Base-by-base conservation (phyloP, 2,888 invertebrate genomes). In the Phorcus lineatus region DNA sequence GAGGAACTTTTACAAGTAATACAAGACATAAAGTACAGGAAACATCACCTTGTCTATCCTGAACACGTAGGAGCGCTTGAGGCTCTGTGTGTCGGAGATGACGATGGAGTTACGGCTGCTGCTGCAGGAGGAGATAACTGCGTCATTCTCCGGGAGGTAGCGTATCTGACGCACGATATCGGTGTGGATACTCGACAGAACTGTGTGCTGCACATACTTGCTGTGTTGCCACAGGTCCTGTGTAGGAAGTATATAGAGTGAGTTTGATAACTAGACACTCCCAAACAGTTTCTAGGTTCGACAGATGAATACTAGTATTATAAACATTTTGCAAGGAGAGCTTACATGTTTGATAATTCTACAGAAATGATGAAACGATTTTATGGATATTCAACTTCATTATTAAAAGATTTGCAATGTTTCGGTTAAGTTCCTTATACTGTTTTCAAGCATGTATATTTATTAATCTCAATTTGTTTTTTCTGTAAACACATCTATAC, bases 21-120 rank as follows among this genome's bases (percentile, higher is more conserved):
- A 62, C 13, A 7, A 62, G n/a, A 47, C 6, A 47, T 13, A 47
- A 11, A 47, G 13, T 11, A 13, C 11, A 6, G 13, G 47, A 47
- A 6, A 11, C 11, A 9, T 47, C 75, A 93, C 93, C 90, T 93
- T 93, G 54, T 90, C 90, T 54, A 92, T 86, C 83, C 88, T 91
- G 87, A 92, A 92, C 62, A 91, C 86, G 83, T 93, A 93, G 54
- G 89, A 86, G 80, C 91, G 92, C 85, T 91, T 91, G 77, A 92
- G 90, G 36, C 89, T 85, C 55, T 88, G 81, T 19, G 90, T 85
- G 83, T 92, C 92, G 4, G 89, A 86, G 78, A 93, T 92, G 77
- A 92, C 90, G 13, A 93, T 82, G 0, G 92, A 91, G 81, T 87
- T 89, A 75, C 82, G 86, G 11, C 91, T 86, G 78, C 87, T 88